phyloP scores from a whole-genome alignment of 53 echinoderm and acorn worm genomes.

The Mesocentrotus franciscanus region DNA sequence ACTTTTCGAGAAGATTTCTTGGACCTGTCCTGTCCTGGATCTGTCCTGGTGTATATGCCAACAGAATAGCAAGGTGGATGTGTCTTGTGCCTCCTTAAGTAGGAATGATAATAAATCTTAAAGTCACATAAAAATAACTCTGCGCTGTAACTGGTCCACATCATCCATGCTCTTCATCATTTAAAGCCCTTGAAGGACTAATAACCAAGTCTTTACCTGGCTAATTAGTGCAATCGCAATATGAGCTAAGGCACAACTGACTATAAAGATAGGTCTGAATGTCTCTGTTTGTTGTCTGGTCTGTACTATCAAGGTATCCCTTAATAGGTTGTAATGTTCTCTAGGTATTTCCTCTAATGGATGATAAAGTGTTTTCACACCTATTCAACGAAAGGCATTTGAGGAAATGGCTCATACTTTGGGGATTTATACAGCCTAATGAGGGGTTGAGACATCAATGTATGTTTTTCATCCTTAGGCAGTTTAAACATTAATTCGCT shows the following conservation, averaged over 20 bases:
- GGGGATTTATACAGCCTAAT: neutral
- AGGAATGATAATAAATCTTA: neutral
- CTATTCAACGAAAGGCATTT: neutral
- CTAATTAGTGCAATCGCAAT: neutral
- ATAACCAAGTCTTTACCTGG: neutral
- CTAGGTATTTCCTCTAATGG: neutral
- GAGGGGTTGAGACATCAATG: neutral
- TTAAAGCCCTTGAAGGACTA: neutral
- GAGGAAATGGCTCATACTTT: neutral
- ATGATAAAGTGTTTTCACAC: constrained; percentile 33
- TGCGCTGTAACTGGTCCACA: neutral
- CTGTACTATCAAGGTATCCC: neutral
- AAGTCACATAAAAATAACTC: neutral
- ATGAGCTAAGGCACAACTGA: neutral
- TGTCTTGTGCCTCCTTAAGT: neutral
- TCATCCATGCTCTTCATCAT: neutral
- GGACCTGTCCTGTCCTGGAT: neutral
- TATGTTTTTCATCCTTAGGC: neutral
- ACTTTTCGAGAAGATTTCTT: neutral
- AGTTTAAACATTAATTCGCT: neutral
- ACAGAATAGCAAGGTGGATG: neutral
- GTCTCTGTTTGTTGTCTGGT: constrained; percentile 11
- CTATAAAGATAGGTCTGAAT: neutral
- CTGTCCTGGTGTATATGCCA: neutral
- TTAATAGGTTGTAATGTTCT: neutral